phyloP scores from a whole-genome alignment of 2,888 invertebrate genomes.

The Galerucella pusilla region DNA sequence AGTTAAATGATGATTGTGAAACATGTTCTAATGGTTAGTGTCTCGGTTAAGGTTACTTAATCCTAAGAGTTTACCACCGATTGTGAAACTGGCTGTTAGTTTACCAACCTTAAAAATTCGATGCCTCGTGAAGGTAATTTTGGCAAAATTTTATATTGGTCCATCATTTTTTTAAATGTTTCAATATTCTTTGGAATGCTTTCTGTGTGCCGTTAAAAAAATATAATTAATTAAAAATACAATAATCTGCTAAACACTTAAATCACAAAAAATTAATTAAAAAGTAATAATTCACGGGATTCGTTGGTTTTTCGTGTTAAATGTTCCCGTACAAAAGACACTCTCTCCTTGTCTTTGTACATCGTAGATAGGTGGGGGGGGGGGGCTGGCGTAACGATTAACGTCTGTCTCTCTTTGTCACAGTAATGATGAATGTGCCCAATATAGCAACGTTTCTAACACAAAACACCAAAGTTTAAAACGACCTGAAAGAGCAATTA shows the following conservation, averaged over 20 bases:
- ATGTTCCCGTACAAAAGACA: slow-evolving; percentile 36
- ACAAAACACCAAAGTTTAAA: slow-evolving; percentile 64
- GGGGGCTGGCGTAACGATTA: slow-evolving; percentile 56
- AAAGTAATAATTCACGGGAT: slow-evolving; percentile 9
- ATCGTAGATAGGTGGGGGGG: not conserved
- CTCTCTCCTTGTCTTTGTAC: slow-evolving; percentile 31
- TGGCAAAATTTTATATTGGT: too few species aligned
- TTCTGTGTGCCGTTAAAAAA: not conserved
- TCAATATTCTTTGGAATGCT: too few species aligned
- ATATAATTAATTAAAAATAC: not conserved
- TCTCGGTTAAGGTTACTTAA: too few species aligned
- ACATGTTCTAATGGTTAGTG: too few species aligned
- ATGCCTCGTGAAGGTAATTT: too few species aligned
- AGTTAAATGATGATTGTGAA: too few species aligned
- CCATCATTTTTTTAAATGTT: too few species aligned
- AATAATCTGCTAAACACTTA: not conserved
- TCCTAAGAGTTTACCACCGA: too few species aligned
- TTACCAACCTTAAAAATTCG: too few species aligned
- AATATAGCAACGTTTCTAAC: slow-evolving; percentile 58
- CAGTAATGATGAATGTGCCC: slow-evolving; percentile 65
- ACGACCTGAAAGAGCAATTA: slow-evolving; percentile 63
- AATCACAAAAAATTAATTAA: not conserved
- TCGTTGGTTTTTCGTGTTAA: slow-evolving; percentile 16
- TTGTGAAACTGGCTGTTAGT: too few species aligned
- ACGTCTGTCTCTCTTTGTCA: slow-evolving; percentile 65